phyloP scores from a whole-genome alignment of 2,888 invertebrate genomes.

The Drosophila ustulata region DNA sequence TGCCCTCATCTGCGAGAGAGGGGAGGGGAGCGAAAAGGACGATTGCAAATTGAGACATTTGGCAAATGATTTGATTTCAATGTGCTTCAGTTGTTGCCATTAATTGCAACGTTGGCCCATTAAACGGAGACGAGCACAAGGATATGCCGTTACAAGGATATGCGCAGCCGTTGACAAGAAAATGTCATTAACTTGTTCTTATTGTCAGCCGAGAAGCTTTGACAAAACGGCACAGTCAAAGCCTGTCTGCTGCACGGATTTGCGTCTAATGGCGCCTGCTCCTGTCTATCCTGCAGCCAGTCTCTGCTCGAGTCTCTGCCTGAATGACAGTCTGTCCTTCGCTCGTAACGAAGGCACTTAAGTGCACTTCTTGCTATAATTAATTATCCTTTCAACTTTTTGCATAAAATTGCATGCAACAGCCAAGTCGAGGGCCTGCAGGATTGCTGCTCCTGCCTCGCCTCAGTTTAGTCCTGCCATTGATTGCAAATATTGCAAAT shows the following conservation, averaged over 20 bases:
- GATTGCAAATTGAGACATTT: slow-evolving; percentile 73
- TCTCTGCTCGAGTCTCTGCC: background rate
- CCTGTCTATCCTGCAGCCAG: background rate
- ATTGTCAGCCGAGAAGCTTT: slow-evolving; percentile 75
- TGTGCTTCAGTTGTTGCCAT: slow-evolving; percentile 57
- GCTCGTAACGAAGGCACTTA: slow-evolving; percentile 76
- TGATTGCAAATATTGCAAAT: slow-evolving; percentile 76
- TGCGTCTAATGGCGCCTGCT: slow-evolving; percentile 69
- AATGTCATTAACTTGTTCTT: slow-evolving; percentile 81
- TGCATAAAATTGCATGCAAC: slow-evolving; percentile 79
- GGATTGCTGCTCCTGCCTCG: slow-evolving; percentile 15
- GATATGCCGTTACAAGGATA: slow-evolving; percentile 58
- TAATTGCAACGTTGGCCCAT: slow-evolving; percentile 69
- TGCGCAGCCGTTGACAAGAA: slow-evolving; percentile 69
- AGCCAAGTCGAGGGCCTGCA: slow-evolving; percentile 52
- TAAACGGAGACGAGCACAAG: slow-evolving; percentile 40
- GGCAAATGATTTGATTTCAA: slow-evolving; percentile 77
- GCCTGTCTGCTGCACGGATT: slow-evolving; percentile 67
- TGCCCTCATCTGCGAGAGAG: slow-evolving; percentile 92
- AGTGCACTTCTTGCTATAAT: slow-evolving; percentile 83
- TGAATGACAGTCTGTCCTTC: slow-evolving; percentile 5
- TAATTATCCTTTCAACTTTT: slow-evolving; percentile 81
- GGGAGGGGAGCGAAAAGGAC: slow-evolving; percentile 13
- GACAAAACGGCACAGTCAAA: slow-evolving; percentile 75
- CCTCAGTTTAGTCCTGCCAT: slow-evolving; percentile 56